phyloP scores from a whole-genome alignment of 2,113 vertebrate genomes.

The Clarias magur region DNA sequence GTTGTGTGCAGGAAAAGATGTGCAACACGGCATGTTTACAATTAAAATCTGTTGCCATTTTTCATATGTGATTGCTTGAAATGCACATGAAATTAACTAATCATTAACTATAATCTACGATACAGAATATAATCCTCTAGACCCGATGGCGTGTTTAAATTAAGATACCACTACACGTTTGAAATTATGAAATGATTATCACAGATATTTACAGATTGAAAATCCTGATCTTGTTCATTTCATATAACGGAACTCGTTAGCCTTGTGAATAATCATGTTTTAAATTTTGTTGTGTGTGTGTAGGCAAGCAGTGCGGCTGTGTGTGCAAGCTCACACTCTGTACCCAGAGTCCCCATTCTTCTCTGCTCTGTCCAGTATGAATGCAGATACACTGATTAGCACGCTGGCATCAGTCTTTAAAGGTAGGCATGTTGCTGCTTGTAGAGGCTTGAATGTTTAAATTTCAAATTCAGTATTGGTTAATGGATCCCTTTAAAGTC shows the following conservation, averaged over 20 bases:
- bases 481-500: no score
- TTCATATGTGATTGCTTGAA: no score
- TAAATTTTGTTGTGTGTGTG: background rate
- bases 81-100: no score
- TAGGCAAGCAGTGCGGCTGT: constrained; percentile 82
- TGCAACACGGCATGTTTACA: no score
- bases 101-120: no score
- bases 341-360: constrained; percentile 80
- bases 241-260: background rate
- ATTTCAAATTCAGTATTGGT: background rate
- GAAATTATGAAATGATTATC: background rate
- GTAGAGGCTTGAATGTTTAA: background rate
- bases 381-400: constrained; percentile 66
- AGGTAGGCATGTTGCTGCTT: constrained; percentile 69
- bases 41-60: no score
- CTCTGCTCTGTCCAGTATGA: constrained; percentile 61
- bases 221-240: background rate
- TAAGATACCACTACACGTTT: background rate
- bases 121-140: background rate
- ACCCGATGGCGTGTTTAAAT: background rate
- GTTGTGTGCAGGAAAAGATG: no score
- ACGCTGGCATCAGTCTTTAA: constrained; percentile 81
- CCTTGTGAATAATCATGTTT: background rate
- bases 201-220: background rate
- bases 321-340: constrained; percentile 66